These are phyloP conservation scores for Platycercus adscitus DNA, from an alignment of 2,113 vertebrate genomes.

Conservation along the genomic window DNA sequence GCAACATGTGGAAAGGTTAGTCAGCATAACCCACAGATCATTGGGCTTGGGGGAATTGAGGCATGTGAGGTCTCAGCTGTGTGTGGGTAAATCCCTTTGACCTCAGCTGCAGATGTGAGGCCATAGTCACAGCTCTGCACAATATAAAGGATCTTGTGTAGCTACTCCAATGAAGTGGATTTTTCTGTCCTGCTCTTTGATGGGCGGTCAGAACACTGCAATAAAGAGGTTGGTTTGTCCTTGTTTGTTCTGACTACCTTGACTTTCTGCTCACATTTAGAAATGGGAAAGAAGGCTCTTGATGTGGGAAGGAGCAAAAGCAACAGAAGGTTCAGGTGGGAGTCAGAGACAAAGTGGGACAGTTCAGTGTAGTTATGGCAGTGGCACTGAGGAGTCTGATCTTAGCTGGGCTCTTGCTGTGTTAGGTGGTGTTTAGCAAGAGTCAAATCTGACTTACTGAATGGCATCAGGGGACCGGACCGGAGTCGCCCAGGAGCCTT, in stretches of 20 bases:
- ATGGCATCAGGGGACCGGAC: no score
- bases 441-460: not conserved
- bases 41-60: not conserved
- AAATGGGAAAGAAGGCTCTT: not conserved
- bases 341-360: not conserved
- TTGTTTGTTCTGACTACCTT: not conserved
- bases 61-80: not conserved
- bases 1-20: not conserved
- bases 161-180: not conserved
- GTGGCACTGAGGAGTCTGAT: not conserved
- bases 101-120: not conserved
- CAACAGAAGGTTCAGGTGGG: not conserved
- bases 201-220: not conserved
- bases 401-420: not conserved
- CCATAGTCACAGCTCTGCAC: not conserved
- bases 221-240: not conserved
- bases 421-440: no score
- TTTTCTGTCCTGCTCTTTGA: not conserved
- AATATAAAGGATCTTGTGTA: fast-evolving
- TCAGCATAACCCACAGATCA: fast-evolving
- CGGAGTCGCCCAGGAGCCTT: not conserved
- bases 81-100: not conserved
- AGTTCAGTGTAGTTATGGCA: not conserved
- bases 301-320: not conserved
- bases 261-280: not conserved